Evolutionary conservation across 2,113 vertebrate species (phyloP), one percentile per base, ranked within the genome.

Genomic region (Perca fluviatilis): DNA sequence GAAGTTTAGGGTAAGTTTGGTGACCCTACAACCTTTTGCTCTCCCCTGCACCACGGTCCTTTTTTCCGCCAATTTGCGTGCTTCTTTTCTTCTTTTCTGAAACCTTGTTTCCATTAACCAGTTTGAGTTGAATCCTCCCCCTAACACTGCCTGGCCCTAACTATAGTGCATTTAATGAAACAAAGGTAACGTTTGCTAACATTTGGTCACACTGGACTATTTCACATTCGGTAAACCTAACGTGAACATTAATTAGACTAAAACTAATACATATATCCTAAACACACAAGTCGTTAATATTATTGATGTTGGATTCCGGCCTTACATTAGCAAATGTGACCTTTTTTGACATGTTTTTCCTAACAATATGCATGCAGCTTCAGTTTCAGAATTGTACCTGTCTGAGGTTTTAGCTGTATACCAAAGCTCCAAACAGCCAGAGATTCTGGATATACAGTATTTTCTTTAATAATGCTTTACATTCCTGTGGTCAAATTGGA

Each of bases 1-100:
- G 98, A 92, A 99, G 98, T 96, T 94, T 99, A 95, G 98, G 98
- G 98, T 99, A 97, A 99, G 98, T 99, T 88, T 83, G 95, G 94
- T 94, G 95, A 95, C 74, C 75, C 92, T 85, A 88, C 75, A 40
- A 77, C 87, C 86, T 82, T 88, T 93, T 93, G 82, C 86, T 72
- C 62, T 94, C 90, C 87, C 87, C 94, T 93, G 88, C 92, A 93
- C 16, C 89, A 74, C 89, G 76, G 89, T 50, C 46, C 14, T 25
- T 80, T 51, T 68, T 30, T 61, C 65, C 47, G 47, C 84, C 33
- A 13, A 19, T 79, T 71, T 81, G 73, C 6, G 9, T 84, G 74
- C 80, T 77, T 76, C 23, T 74, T 79, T 54, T 60, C 58, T 77
- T 83, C 49, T 79, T 84, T 91, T 95, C 91, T 77, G 77, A 40